phyloP scores from a whole-genome alignment of 2,888 invertebrate species.

The Glyphotaelius pellucidus region DNA sequence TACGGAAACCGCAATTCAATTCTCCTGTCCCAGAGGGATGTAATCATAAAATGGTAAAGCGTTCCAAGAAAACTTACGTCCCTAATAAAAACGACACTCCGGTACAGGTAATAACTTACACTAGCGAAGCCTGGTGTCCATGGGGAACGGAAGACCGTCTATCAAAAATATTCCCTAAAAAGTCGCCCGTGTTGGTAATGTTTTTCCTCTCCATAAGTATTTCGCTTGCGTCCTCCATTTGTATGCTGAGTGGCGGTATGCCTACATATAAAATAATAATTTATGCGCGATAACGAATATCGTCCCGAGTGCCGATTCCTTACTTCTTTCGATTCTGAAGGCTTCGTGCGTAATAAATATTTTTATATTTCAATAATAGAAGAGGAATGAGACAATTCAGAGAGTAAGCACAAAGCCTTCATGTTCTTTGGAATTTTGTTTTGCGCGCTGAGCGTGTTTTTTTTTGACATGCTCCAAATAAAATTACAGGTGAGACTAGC shows the following conservation, averaged over 20 bases:
- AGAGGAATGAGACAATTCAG: not conserved
- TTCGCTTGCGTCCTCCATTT: constrained; percentile 57
- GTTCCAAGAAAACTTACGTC: constrained; percentile 44
- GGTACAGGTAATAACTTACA: constrained; percentile 48
- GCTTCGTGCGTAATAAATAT: constrained; percentile 32
- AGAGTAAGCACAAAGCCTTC: constrained; percentile 4
- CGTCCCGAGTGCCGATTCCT: constrained; percentile 47
- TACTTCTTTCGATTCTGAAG: constrained; percentile 28
- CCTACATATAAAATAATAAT: constrained; percentile 62
- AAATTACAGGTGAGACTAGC: not conserved
- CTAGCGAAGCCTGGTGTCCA: constrained; percentile 7
- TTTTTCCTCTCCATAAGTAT: constrained; percentile 49
- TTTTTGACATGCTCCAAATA: not conserved
- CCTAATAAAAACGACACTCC: constrained; percentile 53
- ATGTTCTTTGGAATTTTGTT: not conserved
- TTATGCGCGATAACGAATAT: constrained; percentile 62
- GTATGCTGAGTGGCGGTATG: constrained; percentile 57
- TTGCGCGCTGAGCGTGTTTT: not conserved
- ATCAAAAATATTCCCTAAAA: constrained; percentile 59
- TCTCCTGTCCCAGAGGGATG: constrained; percentile 32
- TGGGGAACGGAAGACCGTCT: constrained; percentile 51
- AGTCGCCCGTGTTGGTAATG: constrained; percentile 54
- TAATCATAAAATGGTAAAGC: constrained; percentile 50
- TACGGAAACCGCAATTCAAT: constrained; percentile 46
- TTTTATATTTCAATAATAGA: constrained; percentile 4